Percentiles rank a stretch among this genome's conserved stretches.
These are phyloP conservation scores for Coregonus suidteri DNA, from an alignment of 2,797 vertebrate species.

Conservation along the genomic window DNA sequence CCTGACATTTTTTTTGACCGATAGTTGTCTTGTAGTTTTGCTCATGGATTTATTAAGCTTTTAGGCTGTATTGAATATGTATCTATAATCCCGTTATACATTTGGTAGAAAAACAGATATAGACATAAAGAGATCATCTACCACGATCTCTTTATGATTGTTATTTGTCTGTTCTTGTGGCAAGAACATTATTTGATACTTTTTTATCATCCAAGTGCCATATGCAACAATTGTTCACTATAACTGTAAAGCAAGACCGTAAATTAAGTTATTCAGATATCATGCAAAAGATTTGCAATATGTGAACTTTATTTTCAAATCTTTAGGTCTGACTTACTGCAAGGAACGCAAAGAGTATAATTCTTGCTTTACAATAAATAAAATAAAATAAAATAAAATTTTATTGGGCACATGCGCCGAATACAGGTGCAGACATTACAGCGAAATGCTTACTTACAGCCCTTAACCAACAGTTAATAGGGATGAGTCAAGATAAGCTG, in stretches of 20 bases:
- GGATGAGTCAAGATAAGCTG: background rate
- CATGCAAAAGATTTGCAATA: background rate
- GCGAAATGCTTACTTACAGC: too few relatives aligned
- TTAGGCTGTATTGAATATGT: background rate
- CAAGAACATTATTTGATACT: background rate
- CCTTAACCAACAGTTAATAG: background rate
- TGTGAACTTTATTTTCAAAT: background rate
- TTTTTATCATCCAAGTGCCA: background rate
- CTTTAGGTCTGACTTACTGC: background rate
- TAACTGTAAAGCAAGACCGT: background rate
- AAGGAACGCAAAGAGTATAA: background rate
- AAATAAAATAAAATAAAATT: too few relatives aligned
- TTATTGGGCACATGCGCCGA: too few relatives aligned
- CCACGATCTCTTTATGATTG: constrained; percentile 16
- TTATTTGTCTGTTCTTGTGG: background rate
- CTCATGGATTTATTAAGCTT: constrained; percentile 48
- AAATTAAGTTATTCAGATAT: background rate
- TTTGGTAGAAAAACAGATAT: background rate
- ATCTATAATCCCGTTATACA: constrained; percentile 1
- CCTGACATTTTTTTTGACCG: constrained; percentile 22
- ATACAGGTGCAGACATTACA: too few relatives aligned
- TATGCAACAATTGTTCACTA: background rate
- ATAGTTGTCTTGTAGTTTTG: constrained; percentile 23
- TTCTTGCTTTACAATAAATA: background rate
- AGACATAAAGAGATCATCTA: background rate